These are phyloP conservation scores for Drosophila pachea DNA, from an alignment of 1,140 invertebrate genomes.

Conservation along the genomic window DNA sequence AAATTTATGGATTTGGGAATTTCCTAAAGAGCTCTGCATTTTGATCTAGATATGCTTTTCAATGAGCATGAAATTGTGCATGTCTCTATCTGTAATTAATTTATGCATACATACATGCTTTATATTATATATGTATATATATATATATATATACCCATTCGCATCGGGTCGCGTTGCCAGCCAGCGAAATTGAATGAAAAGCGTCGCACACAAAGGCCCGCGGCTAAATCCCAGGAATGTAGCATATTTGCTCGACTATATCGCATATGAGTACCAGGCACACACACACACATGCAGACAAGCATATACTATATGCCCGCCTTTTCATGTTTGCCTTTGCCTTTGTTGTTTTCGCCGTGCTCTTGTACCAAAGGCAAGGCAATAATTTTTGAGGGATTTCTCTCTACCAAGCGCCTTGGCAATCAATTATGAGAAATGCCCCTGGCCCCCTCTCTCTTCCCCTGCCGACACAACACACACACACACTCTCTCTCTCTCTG, in stretches of 20 bases:
- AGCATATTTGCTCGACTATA: constrained; percentile 61
- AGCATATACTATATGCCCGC: constrained; percentile 14
- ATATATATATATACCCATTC: constrained; percentile 3
- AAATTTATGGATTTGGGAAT: constrained; percentile 3
- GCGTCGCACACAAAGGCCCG: constrained; percentile 37
- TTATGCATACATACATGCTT: constrained; percentile 1
- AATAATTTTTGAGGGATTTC: constrained; percentile 63
- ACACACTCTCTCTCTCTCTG: not conserved
- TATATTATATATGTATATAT: constrained; percentile 6
- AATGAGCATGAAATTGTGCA: constrained; percentile 38
- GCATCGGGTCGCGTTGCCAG: constrained; percentile 36
- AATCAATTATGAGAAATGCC: constrained; percentile 66
- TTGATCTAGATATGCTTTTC: constrained; percentile 30
- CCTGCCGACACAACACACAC: constrained; percentile 1
- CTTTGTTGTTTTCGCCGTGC: constrained; percentile 56
- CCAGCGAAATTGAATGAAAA: constrained; percentile 68
- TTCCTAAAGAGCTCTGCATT: not conserved
- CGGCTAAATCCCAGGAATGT: constrained; percentile 62
- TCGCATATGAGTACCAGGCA: constrained; percentile 31
- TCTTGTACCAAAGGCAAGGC: constrained; percentile 41
- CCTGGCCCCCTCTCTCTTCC: not conserved
- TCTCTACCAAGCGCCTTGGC: constrained; percentile 59
- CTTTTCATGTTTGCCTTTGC: constrained; percentile 20
- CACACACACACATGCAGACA: constrained; percentile 11
- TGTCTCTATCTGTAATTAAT: constrained; percentile 11